A percentile compares a stretch with the other conserved stretches of the same genome.
These are phyloP conservation scores for Vespertilio murinus DNA, from an alignment of 2,797 vertebrate species.

Conservation along the genomic window DNA sequence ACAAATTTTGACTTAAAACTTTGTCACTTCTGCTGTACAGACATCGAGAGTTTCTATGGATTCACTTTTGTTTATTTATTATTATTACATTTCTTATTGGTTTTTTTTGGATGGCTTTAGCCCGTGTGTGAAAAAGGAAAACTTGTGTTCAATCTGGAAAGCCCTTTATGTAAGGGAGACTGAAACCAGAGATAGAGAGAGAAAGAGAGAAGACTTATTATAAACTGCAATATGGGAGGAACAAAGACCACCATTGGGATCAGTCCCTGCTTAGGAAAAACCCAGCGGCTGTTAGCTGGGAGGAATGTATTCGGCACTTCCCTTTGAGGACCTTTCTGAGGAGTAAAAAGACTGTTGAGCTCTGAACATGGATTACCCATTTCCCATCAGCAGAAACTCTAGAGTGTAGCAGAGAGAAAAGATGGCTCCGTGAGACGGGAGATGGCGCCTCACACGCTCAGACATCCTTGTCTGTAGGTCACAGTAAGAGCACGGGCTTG, in stretches of 20 bases:
- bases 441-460: constrained; percentile 26
- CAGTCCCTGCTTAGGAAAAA: constrained; percentile 59
- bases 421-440: constrained; percentile 63
- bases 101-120: constrained; percentile 77
- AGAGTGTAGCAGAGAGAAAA: constrained; percentile 54
- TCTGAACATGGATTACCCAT: constrained; percentile 71
- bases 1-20: constrained; percentile 86
- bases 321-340: constrained; percentile 73
- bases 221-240: constrained; percentile 67
- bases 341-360: constrained; percentile 73
- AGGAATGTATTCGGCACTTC: constrained; percentile 64
- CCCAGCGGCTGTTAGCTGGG: constrained; percentile 64
- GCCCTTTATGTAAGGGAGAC: constrained; percentile 76
- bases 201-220: constrained; percentile 74
- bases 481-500: constrained; percentile 56
- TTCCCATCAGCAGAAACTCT: constrained; percentile 70
- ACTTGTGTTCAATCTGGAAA: constrained; percentile 77
- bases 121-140: constrained; percentile 78
- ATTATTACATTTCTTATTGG: constrained; percentile 66
- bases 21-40: constrained; percentile 85
- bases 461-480: constrained; percentile 59
- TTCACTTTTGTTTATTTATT: constrained; percentile 85
- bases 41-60: constrained; percentile 85
- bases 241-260: constrained; percentile 61
- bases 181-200: constrained; percentile 78